Evolutionary conservation across 2,888 invertebrate genomes (phyloP).

Genomic region (Darwinula stevensoni): DNA sequence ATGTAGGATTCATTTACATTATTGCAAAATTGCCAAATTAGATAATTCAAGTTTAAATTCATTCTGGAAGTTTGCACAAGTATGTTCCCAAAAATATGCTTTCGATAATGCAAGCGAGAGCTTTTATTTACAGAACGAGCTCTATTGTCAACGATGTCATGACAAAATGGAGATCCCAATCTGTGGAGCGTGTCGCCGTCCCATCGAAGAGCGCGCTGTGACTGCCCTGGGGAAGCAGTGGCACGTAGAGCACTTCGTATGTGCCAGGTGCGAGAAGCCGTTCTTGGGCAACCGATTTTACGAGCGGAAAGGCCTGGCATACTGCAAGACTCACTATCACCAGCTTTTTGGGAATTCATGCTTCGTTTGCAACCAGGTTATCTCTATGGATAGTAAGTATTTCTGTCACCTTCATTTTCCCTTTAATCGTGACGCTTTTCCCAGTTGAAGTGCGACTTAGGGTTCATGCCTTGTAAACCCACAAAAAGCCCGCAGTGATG

Average conservation of each 20-base stretch:
- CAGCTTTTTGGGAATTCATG: conserved; percentile 95
- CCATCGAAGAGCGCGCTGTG: conserved; percentile 93
- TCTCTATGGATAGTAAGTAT: conserved; percentile 68
- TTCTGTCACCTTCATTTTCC: too few relatives aligned
- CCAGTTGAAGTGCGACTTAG: conserved; percentile 1
- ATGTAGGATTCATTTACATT: too few relatives aligned
- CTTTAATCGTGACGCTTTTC: too few relatives aligned
- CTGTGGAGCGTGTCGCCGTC: conserved; percentile 92
- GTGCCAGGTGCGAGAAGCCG: conserved; percentile 97
- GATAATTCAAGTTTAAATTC: too few relatives aligned
- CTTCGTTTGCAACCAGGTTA: conserved; percentile 94
- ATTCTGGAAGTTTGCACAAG: too few relatives aligned
- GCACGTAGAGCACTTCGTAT: conserved; percentile 99
- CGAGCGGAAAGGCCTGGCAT: conserved; percentile 91
- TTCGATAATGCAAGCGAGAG: too few relatives aligned
- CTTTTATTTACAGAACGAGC: conserved; percentile 63
- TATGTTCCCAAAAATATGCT: too few relatives aligned
- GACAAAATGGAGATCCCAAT: conserved; percentile 99
- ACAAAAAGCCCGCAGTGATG: background rate
- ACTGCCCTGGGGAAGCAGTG: conserved; percentile 94
- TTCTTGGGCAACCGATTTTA: conserved; percentile 97
- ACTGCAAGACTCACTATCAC: conserved; percentile 97
- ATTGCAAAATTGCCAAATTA: too few relatives aligned
- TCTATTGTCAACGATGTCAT: conserved; percentile 90
- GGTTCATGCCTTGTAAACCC: background rate